A percentile compares a stretch with the other conserved stretches of the same genome.
These are phyloP conservation scores for Lasioglossum albipes DNA, from an alignment of 1,140 invertebrate species.

Conservation along the genomic window DNA sequence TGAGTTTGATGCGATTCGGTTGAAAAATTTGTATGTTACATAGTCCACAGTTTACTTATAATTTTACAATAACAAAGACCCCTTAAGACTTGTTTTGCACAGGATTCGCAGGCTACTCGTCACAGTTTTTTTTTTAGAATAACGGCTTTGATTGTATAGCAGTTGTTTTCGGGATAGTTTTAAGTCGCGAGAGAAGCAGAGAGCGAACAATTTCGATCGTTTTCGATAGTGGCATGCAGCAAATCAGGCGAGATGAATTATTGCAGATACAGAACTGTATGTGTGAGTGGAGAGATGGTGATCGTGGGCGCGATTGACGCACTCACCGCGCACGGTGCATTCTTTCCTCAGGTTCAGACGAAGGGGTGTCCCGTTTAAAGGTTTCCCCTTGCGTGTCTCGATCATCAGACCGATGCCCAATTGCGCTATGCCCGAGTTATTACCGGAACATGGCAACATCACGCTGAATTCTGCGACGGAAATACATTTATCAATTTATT, in stretches of 20 bases:
- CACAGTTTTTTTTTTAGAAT: too few species aligned
- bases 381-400: constrained; percentile 86
- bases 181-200: too few species aligned
- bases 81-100: too few species aligned
- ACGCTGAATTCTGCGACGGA: constrained; percentile 91
- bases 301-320: constrained; percentile 77
- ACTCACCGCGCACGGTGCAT: constrained; percentile 94
- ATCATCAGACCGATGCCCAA: constrained; percentile 94
- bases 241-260: constrained; percentile 70
- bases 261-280: constrained; percentile 78
- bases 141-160: too few species aligned
- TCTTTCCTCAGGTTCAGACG: constrained; percentile 94
- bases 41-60: too few species aligned
- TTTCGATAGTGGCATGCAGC: constrained; percentile 53
- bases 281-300: constrained; percentile 75
- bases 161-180: too few species aligned
- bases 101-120: too few species aligned
- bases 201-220: constrained; percentile 37
- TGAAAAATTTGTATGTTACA: too few species aligned
- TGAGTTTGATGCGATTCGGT: too few species aligned
- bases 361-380: constrained; percentile 93
- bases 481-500: not conserved
- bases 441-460: constrained; percentile 92
- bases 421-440: constrained; percentile 92
- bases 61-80: too few species aligned